These are phyloP conservation scores for Pseudochaenichthys georgianus DNA, from an alignment of 2,797 vertebrate genomes.

Conservation along the genomic window DNA sequence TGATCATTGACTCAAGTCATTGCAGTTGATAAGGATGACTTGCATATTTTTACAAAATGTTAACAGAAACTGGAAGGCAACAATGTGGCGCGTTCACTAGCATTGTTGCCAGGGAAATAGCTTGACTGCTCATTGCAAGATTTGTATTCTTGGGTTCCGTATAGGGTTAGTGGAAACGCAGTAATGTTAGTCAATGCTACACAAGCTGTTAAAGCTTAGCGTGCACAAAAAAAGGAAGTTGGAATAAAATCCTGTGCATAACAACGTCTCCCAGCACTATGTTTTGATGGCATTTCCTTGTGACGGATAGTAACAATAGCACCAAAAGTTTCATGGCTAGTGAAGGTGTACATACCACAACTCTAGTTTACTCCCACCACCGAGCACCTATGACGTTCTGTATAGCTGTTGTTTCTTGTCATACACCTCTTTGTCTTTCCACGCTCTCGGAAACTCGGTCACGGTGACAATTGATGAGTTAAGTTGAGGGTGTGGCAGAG, in stretches of 20 bases:
- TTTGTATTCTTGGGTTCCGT: not conserved
- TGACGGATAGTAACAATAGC: not conserved
- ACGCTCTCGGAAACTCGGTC: not conserved
- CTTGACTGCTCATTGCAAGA: not conserved
- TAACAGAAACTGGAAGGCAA: not conserved
- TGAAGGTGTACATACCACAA: not conserved
- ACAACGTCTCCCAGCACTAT: constrained; percentile 18
- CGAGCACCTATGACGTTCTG: not conserved
- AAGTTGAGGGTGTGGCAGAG: not conserved
- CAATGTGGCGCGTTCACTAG: not conserved
- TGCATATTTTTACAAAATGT: not conserved
- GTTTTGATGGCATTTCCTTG: constrained; percentile 20
- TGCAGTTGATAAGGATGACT: not conserved
- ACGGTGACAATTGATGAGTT: not conserved
- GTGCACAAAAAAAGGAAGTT: constrained; percentile 50
- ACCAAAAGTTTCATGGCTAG: not conserved
- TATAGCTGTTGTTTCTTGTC: not conserved
- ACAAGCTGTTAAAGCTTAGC: constrained; percentile 19
- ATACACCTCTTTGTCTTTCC: not conserved
- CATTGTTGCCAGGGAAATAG: not conserved
- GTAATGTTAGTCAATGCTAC: constrained; percentile 2
- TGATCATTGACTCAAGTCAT: not conserved
- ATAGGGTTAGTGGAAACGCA: not conserved
- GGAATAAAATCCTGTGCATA: constrained; percentile 16
- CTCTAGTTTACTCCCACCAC: not conserved